Percentiles rank a stretch among this genome's conserved stretches.
These are phyloP conservation scores for Scortum barcoo DNA, from an alignment of 2,113 vertebrate species.

Conservation along the genomic window DNA sequence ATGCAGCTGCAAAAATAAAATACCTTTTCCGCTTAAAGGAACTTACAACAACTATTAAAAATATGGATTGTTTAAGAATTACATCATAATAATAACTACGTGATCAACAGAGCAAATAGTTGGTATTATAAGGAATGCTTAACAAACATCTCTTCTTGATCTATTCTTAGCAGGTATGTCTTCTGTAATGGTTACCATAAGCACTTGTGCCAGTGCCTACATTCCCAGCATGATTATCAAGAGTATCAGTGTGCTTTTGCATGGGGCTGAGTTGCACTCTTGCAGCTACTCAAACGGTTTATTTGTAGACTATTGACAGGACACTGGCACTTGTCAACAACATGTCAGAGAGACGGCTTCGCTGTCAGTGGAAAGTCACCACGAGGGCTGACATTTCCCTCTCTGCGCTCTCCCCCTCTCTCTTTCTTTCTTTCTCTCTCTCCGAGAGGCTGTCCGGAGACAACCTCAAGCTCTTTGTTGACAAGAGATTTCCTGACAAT, in stretches of 20 bases:
- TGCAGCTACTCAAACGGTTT: slow-evolving; percentile 77
- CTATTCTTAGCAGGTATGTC: slow-evolving; percentile 71
- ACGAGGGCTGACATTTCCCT: slow-evolving; percentile 39
- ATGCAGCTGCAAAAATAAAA: slow-evolving; percentile 13
- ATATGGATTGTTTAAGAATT: neutral
- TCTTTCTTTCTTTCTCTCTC: slow-evolving; percentile 9
- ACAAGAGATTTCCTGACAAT: slow-evolving; percentile 57
- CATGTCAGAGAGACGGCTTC: slow-evolving; percentile 64
- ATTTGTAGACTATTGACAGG: slow-evolving; percentile 80
- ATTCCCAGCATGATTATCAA: slow-evolving; percentile 74
- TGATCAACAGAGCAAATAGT: slow-evolving; percentile 33
- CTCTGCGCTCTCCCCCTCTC: neutral
- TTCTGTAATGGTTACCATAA: slow-evolving; percentile 70
- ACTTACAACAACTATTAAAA: neutral
- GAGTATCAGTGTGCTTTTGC: slow-evolving; percentile 71
- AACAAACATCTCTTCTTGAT: slow-evolving; percentile 53
- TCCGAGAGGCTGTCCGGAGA: slow-evolving; percentile 41
- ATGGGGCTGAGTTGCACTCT: slow-evolving; percentile 36
- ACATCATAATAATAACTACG: neutral
- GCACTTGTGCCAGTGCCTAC: slow-evolving; percentile 57
- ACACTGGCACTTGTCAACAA: slow-evolving; percentile 74
- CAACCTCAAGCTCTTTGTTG: slow-evolving; percentile 57
- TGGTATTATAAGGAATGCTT: slow-evolving; percentile 41
- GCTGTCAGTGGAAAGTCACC: slow-evolving; percentile 74
- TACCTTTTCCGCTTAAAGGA: neutral